Conservation (phyloP, 2,797 vertebrate species). For the Holocentrus rufus region DNA sequence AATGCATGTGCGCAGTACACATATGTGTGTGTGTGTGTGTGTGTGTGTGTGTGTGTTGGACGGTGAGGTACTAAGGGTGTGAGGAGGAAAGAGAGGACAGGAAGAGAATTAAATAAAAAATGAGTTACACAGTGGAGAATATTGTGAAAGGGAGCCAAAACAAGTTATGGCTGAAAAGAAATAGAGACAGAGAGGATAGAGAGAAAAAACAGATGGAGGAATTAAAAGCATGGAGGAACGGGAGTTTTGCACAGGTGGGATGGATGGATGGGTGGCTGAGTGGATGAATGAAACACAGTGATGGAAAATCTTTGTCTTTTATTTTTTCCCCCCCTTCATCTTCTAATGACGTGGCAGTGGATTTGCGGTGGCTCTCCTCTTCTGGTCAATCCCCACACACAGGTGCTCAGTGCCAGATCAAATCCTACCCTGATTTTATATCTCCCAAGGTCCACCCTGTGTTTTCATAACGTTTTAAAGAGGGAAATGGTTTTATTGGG, state of each 20-base stretch:
- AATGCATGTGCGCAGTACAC: conserved; percentile 13
- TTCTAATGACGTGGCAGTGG: conserved; percentile 76
- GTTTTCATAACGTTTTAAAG: conserved; percentile 73
- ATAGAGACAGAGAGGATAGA: conserved; percentile 59
- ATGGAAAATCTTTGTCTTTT: conserved; percentile 77
- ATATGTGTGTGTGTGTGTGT: conserved; percentile 44
- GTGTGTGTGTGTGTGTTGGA: conserved; percentile 43
- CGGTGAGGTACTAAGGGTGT: conserved; percentile 60
- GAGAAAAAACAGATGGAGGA: conserved; percentile 78
- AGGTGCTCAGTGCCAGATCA: conserved; percentile 75
- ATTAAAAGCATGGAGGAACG: conserved; percentile 67
- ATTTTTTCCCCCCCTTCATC: conserved; percentile 40
- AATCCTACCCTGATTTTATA: conserved; percentile 73
- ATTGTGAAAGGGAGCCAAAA: conserved; percentile 60
- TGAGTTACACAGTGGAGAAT: conserved; percentile 59
- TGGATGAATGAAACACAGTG: conserved; percentile 50
- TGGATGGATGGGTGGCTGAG: conserved; percentile 62
- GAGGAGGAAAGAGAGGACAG: conserved; percentile 49
- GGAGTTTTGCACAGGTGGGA: conserved; percentile 80
- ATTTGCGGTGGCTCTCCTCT: conserved; percentile 58
- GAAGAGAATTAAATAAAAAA: conserved; percentile 50
- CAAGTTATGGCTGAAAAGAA: conserved; percentile 65
- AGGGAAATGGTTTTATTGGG: conserved; percentile 68
- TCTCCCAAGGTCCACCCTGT: conserved; percentile 68
- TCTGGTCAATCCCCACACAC: conserved; percentile 71